Evolutionary conservation across 1,140 invertebrate genomes (phyloP), one percentile per base, ranked within the genome.

Genomic region (Dinothrombium tinctorium): DNA sequence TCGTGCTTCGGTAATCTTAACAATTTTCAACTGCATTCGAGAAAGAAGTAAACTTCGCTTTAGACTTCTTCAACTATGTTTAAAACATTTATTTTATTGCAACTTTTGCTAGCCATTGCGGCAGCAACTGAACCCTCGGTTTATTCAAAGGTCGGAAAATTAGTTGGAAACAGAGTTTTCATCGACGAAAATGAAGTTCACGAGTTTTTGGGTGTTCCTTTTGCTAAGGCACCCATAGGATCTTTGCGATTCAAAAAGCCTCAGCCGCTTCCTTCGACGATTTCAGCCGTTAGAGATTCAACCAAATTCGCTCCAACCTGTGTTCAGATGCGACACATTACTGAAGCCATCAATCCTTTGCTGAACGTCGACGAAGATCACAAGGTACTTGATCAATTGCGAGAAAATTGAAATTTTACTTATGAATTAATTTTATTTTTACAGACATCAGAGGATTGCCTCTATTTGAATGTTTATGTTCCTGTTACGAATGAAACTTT

Each of bases 141-240:
- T n/a, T n/a, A n/a, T n/a, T n/a, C n/a, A n/a, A n/a, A n/a, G n/a
- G n/a, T n/a, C n/a, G n/a, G n/a, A n/a, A n/a, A n/a, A n/a, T n/a
- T n/a, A n/a, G n/a, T n/a, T n/a, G n/a, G n/a, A n/a, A n/a, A n/a
- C n/a, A n/a, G n/a, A n/a, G n/a, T n/a, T n/a, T n/a, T n/a, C n/a
- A n/a, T n/a, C n/a, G n/a, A n/a, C n/a, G n/a, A n/a, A n/a, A n/a
- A n/a, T 2, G 12, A 58, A 48, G 76, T 89, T 15, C 79, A 92
- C 55, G 74, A 73, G 0, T 94, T 78, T 73, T 67, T 77, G 47
- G 80, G 82, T 15, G 84, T 92, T 46, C 86, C 86, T 1, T 92
- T 78, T 58, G 84, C 84, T 29, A 74, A 89, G 58, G 89, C 89
- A 54, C 87, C 87, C 1, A 39, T 87, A 19, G 83, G 82, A 53